Evolutionary conservation across 2,888 invertebrate genomes (phyloP).

Genomic region (Lobophora halterata): DNA sequence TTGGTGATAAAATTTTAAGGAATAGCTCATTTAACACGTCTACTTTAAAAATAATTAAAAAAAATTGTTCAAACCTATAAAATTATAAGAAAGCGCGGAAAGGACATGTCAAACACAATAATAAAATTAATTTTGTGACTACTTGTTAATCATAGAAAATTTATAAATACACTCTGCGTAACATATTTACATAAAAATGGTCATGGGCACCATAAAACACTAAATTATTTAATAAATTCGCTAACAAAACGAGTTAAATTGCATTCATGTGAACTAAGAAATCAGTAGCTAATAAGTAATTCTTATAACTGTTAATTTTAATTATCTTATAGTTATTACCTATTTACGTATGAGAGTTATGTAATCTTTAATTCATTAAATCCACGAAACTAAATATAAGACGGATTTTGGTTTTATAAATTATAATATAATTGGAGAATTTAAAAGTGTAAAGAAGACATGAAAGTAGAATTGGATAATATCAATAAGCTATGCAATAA

Average conservation of each 20-base stretch:
- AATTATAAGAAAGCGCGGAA: constrained; percentile 52
- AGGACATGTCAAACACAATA: constrained; percentile 48
- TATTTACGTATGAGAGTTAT: constrained; percentile 75
- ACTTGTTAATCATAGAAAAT: constrained; percentile 46
- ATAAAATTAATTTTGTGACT: constrained; percentile 45
- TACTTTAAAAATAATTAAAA: constrained; percentile 48
- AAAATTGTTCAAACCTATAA: constrained; percentile 52
- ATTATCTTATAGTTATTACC: constrained; percentile 66
- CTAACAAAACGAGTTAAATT: constrained; percentile 65
- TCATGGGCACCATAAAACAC: constrained; percentile 55
- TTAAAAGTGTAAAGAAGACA: constrained; percentile 28
- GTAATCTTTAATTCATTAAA: constrained; percentile 68
- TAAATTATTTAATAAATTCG: constrained; percentile 73
- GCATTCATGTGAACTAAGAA: constrained; percentile 66
- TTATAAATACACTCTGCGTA: constrained; percentile 57
- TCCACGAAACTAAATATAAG: constrained; percentile 67
- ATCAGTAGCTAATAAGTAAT: constrained; percentile 65
- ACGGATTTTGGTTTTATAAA: constrained; percentile 67
- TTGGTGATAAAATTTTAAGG: constrained; percentile 31
- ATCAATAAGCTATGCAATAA: constrained; percentile 72
- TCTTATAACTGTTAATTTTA: constrained; percentile 67
- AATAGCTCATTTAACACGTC: constrained; percentile 52
- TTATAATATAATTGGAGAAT: constrained; percentile 37
- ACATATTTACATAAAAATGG: constrained; percentile 69
- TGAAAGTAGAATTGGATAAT: constrained; percentile 39